These are phyloP conservation scores for Pygmarrhopalites habei DNA, from an alignment of 1,140 invertebrate genomes.

Conservation along the genomic window DNA sequence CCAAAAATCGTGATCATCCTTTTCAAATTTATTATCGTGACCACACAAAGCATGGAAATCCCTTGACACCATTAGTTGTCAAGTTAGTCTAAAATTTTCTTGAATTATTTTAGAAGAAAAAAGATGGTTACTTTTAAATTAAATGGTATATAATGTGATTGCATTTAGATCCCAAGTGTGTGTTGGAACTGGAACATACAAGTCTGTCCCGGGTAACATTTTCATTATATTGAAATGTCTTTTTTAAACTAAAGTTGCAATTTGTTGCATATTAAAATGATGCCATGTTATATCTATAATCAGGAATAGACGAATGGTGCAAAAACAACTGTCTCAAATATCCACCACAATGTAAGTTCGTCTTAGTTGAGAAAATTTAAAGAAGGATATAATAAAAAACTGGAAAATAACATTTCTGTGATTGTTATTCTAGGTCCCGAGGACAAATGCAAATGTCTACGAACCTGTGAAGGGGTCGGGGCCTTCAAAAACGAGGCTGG, in stretches of 20 bases:
- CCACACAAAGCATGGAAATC: constrained; percentile 4
- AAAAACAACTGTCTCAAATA: constrained; percentile 73
- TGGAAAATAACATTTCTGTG: too few species aligned
- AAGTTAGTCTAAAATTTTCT: constrained; percentile 29
- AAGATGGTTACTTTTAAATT: constrained; percentile 22
- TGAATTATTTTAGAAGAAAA: constrained; percentile 42
- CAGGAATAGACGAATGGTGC: constrained; percentile 70
- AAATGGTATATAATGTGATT: too few species aligned
- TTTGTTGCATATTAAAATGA: too few species aligned
- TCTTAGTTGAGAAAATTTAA: too few species aligned
- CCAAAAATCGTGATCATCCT: constrained; percentile 40
- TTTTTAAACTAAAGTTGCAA: too few species aligned
- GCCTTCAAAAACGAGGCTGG: constrained; percentile 45
- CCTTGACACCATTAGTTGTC: constrained; percentile 5
- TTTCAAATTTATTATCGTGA: background rate
- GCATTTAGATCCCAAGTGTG: constrained; percentile 65
- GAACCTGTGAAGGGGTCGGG: constrained; percentile 14
- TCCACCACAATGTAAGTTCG: constrained; percentile 79
- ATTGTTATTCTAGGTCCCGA: too few species aligned
- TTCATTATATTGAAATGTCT: too few species aligned
- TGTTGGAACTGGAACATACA: constrained; percentile 55
- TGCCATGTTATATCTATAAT: too few species aligned
- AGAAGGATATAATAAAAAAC: too few species aligned
- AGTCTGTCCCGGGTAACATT: constrained; percentile 54
- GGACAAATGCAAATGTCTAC: constrained; percentile 25